These are phyloP conservation scores for Poeciliopsis turrubarensis DNA, from an alignment of 2,113 vertebrate genomes.

Conservation along the genomic window DNA sequence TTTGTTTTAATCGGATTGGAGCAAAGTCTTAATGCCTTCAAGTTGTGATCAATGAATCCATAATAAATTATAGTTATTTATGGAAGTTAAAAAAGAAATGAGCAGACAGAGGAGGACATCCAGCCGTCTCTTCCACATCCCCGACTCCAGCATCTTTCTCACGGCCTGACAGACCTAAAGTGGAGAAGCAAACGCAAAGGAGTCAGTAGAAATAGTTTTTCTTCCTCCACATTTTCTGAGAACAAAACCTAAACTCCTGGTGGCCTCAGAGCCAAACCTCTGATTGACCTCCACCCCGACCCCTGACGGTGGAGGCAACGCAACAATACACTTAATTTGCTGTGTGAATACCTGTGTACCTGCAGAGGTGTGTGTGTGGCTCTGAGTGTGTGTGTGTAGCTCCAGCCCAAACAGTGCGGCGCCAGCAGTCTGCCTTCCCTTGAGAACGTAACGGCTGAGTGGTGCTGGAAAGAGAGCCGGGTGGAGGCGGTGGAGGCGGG, in stretches of 20 bases:
- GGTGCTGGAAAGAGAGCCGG: constrained; percentile 68
- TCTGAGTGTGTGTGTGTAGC: constrained; percentile 42
- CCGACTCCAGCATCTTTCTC: too few relatives aligned
- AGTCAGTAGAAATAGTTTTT: too few relatives aligned
- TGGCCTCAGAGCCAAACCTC: constrained; percentile 61
- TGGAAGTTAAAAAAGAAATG: too few relatives aligned
- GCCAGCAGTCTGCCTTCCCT: constrained; percentile 85
- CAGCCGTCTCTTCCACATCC: too few relatives aligned
- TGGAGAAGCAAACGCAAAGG: too few relatives aligned
- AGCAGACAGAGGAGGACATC: too few relatives aligned
- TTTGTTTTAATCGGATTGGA: too few relatives aligned
- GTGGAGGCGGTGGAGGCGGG: constrained; percentile 9
- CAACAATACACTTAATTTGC: constrained; percentile 81
- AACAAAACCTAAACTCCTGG: constrained; percentile 39
- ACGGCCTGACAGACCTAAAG: too few relatives aligned
- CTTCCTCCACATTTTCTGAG: not conserved
- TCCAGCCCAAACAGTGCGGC: constrained; percentile 73
- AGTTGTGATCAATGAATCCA: too few relatives aligned
- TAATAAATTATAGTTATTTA: too few relatives aligned
- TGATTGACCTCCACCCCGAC: constrained; percentile 51
- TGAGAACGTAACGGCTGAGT: constrained; percentile 85
- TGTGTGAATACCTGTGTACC: constrained; percentile 60
- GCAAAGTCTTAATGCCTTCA: too few relatives aligned
- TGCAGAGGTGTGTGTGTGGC: constrained; percentile 44
- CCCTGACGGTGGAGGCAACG: constrained; percentile 50